Evolutionary conservation across 2,113 vertebrate genomes (phyloP), one percentile per base, ranked within the genome.

Genomic region (Aplodontia rufa): DNA sequence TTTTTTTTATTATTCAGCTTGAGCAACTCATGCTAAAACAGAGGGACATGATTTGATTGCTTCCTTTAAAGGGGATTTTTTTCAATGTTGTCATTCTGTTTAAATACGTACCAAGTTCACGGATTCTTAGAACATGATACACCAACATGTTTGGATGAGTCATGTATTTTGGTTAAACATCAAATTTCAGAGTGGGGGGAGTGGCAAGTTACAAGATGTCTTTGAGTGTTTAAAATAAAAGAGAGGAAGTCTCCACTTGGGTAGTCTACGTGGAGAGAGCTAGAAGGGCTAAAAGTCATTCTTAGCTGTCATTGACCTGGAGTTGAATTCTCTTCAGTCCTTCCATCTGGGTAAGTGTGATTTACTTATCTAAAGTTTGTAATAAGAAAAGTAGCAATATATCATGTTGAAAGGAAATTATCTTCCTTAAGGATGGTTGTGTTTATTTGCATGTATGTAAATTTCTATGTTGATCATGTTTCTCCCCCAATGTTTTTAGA

Each of bases 301-400:
- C n/a, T 62, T 47, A 37, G n/a, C 47, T 86, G 32, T 5, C 47
- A 17, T 2, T 14, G 12, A 35, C n/a, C 10, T 13, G 35, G 12
- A 66, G 20, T 19, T 4, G 6, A n/a, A n/a, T 28, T 81, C 13
- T 5, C 28, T 45, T 47, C 85, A 60, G 30, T 8, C 45, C 64
- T 75, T 82, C 89, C 10, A 5, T 58, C 53, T 62, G 37, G 96
- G 96, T 98, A 94, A 97, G 97, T 42, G 80, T 10, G 12, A 53
- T 2, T 64, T 45, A 16, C 9, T 64, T 69, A 40, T 76, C 64
- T 92, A 30, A 85, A 90, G 11, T 47, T 51, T 69, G 5, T 42
- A 45, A 35, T 78, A 40, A 79, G 40, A 22, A 87, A 91, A 32
- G 9, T 11, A 24, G 4, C n/a, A 8, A 2, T 2, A 30, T 32